Percentiles rank a stretch among this genome's conserved stretches.
These are phyloP conservation scores for Ataeniobius toweri DNA, from an alignment of 2,797 vertebrate species.

Conservation along the genomic window DNA sequence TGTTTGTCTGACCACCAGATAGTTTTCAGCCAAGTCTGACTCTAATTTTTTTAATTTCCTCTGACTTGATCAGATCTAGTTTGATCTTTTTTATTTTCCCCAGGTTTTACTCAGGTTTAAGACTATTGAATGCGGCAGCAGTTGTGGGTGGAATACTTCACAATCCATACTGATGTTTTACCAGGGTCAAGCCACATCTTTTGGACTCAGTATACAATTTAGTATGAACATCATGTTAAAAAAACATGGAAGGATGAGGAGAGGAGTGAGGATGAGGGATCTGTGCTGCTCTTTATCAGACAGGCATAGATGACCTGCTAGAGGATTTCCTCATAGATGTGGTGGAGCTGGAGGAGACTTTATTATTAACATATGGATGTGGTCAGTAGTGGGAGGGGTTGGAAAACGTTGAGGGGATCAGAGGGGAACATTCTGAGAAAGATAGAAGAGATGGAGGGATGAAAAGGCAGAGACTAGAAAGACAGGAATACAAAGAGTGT, in stretches of 20 bases:
- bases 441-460: conserved; percentile 37
- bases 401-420: conserved; percentile 23
- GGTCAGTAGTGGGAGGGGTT: conserved; percentile 41
- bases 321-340: conserved; percentile 72
- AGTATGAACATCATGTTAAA: conserved; percentile 28
- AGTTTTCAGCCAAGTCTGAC: conserved; percentile 40
- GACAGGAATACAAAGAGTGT: conserved; percentile 26
- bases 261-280: conserved; percentile 46
- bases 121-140: conserved; percentile 46
- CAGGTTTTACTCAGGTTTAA: conserved; percentile 58
- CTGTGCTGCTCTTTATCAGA: conserved; percentile 63
- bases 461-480: conserved; percentile 33
- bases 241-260: conserved; percentile 36
- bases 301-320: conserved; percentile 64
- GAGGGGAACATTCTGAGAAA: conserved; percentile 28
- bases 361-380: conserved; percentile 72
- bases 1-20: conserved; percentile 25
- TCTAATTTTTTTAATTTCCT: conserved; percentile 52
- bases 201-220: conserved; percentile 13
- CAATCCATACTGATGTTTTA: conserved; percentile 35
- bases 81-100: conserved; percentile 57
- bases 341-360: conserved; percentile 58
- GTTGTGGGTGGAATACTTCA: conserved; percentile 42
- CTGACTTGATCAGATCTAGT: conserved; percentile 46
- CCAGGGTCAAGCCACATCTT: conserved; percentile 23